Evolutionary conservation across 2,888 invertebrate species (phyloP).

Genomic region (Pilophorus perplexus): DNA sequence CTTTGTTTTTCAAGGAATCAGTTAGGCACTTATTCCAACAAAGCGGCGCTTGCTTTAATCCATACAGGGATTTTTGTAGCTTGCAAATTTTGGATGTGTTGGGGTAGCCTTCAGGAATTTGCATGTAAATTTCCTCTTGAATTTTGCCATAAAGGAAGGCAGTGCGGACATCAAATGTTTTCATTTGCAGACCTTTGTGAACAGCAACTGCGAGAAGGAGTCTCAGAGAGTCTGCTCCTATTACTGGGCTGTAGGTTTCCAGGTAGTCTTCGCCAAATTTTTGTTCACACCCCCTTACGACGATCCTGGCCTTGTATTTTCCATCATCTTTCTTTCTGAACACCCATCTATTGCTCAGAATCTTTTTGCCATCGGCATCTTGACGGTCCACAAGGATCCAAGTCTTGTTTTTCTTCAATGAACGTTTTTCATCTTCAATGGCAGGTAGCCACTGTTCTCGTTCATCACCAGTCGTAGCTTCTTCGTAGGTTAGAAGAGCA

Average conservation of each 20-base stretch:
- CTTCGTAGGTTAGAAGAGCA: constrained; percentile 37
- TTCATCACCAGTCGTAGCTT: constrained; percentile 28
- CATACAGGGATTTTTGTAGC: constrained; percentile 48
- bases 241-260: constrained; percentile 25
- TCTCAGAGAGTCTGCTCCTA: constrained; percentile 5
- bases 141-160: constrained; percentile 50
- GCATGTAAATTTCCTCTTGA: constrained; percentile 48
- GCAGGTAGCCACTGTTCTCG: constrained; percentile 30
- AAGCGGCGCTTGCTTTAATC: constrained; percentile 44
- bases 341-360: constrained; percentile 36
- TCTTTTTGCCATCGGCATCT: constrained; percentile 33
- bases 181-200: neutral
- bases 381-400: constrained; percentile 29
- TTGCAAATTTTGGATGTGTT: constrained; percentile 34
- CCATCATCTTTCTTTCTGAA: constrained; percentile 38
- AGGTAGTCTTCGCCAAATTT: neutral
- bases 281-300: constrained; percentile 23
- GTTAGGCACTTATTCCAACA: constrained; percentile 20
- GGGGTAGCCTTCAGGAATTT: constrained; percentile 44
- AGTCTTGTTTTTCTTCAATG: constrained; percentile 34
- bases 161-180: too few species aligned
- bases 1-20: neutral
- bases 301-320: constrained; percentile 35
- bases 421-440: constrained; percentile 35
- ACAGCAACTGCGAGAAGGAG: neutral